phyloP scores from a whole-genome alignment of 2,113 vertebrate species.

The Crotalus helleri region DNA sequence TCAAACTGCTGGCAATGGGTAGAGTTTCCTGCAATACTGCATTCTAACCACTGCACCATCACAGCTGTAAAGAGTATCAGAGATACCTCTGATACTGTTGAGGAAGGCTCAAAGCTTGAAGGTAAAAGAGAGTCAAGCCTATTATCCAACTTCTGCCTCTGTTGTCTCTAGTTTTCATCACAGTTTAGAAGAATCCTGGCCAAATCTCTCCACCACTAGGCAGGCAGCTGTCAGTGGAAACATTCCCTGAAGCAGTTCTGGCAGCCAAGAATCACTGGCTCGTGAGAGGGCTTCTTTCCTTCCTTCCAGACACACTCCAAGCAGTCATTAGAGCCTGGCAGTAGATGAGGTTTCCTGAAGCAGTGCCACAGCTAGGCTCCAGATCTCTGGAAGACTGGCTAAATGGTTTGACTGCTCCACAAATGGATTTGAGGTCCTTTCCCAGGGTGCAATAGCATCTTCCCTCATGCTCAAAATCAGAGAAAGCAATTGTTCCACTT shows the following conservation, averaged over 20 bases:
- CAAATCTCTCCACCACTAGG: not conserved
- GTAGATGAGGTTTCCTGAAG: not conserved
- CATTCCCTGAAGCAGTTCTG: not conserved
- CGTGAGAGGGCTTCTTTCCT: not conserved
- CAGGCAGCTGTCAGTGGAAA: not conserved
- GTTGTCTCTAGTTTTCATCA: not conserved
- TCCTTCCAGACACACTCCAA: not conserved
- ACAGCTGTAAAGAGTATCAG: too few species aligned
- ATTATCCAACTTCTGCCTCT: not conserved
- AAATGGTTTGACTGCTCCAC: not conserved
- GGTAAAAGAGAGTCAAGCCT: not conserved
- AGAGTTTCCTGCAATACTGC: too few species aligned
- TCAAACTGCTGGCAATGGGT: too few species aligned
- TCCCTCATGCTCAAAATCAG: not conserved
- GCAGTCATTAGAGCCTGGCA: not conserved
- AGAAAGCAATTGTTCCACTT: not conserved
- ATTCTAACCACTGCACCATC: too few species aligned
- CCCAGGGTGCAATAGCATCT: not conserved
- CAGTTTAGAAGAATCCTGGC: not conserved
- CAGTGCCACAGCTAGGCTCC: not conserved
- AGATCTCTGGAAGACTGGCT: not conserved
- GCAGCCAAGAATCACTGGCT: not conserved
- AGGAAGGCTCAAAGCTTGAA: not conserved
- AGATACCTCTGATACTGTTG: not conserved
- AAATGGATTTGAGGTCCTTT: not conserved